A percentile compares a stretch with the other conserved stretches of the same genome.
Conservation (phyloP, 1,140 invertebrate species). For the Sarcophaga bullata region DNA sequence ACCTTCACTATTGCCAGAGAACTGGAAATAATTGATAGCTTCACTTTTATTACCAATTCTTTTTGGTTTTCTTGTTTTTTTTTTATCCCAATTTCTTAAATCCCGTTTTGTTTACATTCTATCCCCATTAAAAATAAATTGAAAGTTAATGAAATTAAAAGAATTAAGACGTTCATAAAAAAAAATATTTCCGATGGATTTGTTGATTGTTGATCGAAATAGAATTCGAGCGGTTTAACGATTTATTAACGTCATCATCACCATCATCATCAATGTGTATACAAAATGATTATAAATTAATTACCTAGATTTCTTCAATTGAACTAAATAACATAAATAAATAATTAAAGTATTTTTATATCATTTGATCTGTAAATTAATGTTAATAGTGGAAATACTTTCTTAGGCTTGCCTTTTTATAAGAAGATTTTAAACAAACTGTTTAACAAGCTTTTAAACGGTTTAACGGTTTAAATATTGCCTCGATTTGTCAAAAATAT, state of each 20-base stretch:
- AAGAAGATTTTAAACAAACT: too few species aligned
- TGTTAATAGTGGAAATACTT: conserved; percentile 7
- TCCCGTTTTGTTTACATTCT: neutral
- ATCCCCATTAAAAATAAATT: neutral
- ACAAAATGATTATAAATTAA: neutral
- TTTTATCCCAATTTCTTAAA: neutral
- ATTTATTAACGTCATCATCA: neutral
- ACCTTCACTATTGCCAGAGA: too few species aligned
- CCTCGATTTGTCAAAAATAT: too few species aligned
- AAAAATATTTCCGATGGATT: conserved; percentile 13
- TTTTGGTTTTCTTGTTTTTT: too few species aligned
- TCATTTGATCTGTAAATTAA: neutral
- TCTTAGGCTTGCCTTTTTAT: too few species aligned
- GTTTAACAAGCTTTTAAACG: too few species aligned
- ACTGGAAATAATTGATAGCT: too few species aligned
- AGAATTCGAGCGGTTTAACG: neutral
- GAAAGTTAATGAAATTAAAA: neutral
- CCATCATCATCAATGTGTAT: neutral
- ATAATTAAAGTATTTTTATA: neutral
- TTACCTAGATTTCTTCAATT: neutral
- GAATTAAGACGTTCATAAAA: neutral
- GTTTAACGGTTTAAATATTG: too few species aligned
- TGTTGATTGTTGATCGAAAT: neutral
- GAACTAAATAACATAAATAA: neutral
- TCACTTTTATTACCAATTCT: too few species aligned